Evolutionary conservation across 1,140 invertebrate genomes (phyloP), one percentile per base, ranked within the genome.

Genomic region (Himalopsyche phryganea): DNA sequence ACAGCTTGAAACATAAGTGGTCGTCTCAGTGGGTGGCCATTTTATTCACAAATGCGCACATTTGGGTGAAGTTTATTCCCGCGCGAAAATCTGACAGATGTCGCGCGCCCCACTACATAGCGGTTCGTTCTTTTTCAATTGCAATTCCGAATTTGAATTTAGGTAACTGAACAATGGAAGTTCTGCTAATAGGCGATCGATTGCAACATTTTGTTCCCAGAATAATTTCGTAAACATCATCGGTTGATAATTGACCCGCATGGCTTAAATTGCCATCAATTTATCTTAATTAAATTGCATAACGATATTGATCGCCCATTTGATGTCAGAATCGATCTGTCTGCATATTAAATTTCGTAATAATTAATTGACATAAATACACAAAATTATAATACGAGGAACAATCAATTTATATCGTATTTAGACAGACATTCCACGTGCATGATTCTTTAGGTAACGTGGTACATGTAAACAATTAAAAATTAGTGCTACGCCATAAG

Each of bases 201-300:
- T 40, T 28, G 23, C 23, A 28, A 28, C 23, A 28, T 28, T 28
- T 28, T 28, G 9, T 28, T 28, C 23, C 23, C 4, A 9, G 23
- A 28, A 5, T 28, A 9, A 9, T 9, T 46, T 9, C 17, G 45
- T 20, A 53, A 7, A 33, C 9, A 49, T 57, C 50, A 57, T 50
- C 33, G 54, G 14, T 57, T 49, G n/a, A n/a, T n/a, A 57, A 57
- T 57, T 49, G 54, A 57, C 54, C 54, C 54, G 54, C 54, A 57
- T 57, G 13, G 44, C 20, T 33, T 44, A 55, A 55, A 48, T 55
- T 55, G 53, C 44, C 53, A 33, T 28, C 53, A 55, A 55, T 55
- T 55, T 55, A 45, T 55, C 53, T 41, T 33, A 55, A 55, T 55
- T 38, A 48, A 55, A 55, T 33, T 44, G 45, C 45, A 48, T 46